phyloP scores from a whole-genome alignment of 2,797 vertebrate genomes.

The Monodelphis domestica region DNA sequence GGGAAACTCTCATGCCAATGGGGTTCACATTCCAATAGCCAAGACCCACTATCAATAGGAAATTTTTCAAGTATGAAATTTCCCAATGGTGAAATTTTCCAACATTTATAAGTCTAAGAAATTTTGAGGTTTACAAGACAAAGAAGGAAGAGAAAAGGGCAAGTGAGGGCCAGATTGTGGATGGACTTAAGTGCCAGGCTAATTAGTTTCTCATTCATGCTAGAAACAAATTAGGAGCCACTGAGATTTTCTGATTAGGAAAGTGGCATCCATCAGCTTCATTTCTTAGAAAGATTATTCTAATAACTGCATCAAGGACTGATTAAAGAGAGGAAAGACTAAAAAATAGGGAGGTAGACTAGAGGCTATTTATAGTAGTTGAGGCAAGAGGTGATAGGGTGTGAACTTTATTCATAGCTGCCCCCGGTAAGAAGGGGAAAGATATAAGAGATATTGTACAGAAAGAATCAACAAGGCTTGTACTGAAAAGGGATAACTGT shows the following conservation, averaged over 20 bases:
- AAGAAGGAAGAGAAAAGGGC: background rate
- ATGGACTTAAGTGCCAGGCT: background rate
- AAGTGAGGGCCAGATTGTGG: background rate
- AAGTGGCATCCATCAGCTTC: background rate
- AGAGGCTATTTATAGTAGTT: background rate
- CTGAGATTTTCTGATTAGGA: background rate
- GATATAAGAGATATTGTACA: background rate
- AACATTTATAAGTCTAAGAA: too few relatives aligned
- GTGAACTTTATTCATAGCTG: background rate
- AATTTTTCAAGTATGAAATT: too few relatives aligned
- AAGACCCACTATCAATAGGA: too few relatives aligned
- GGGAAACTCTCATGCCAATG: too few relatives aligned
- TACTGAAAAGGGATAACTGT: background rate
- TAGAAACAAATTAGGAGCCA: background rate
- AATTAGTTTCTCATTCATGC: too few relatives aligned
- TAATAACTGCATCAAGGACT: background rate
- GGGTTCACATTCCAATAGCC: too few relatives aligned
- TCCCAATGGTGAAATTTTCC: too few relatives aligned
- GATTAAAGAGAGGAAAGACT: background rate
- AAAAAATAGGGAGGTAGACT: background rate
- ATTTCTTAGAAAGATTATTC: background rate
- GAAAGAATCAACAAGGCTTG: background rate
- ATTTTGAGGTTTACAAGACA: too few relatives aligned
- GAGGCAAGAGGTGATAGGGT: background rate
- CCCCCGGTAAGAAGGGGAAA: background rate